Percentiles rank a stretch among this genome's conserved stretches.
Conservation (phyloP, 2,888 invertebrate species). For the Odontocolon sp. region DNA sequence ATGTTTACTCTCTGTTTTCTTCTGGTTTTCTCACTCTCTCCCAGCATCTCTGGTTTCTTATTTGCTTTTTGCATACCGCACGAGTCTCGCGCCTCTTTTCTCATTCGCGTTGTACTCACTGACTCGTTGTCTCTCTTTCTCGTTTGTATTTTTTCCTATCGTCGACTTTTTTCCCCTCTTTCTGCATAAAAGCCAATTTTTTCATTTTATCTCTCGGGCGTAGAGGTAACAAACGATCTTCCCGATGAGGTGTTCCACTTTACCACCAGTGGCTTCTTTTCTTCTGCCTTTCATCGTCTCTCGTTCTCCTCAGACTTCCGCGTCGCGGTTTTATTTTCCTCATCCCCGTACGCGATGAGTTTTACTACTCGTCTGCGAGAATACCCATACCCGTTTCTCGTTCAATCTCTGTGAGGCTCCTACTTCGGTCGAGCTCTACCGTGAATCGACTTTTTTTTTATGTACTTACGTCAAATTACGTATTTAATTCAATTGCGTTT, state of each 20-base stretch:
- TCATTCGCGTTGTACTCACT: slow-evolving; percentile 4
- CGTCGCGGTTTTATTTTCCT: slow-evolving; percentile 15
- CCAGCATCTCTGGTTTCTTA: background rate
- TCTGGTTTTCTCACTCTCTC: background rate
- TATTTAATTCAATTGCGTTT: slow-evolving; percentile 23
- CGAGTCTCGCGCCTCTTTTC: background rate
- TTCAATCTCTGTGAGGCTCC: slow-evolving; percentile 18
- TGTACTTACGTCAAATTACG: slow-evolving; percentile 17
- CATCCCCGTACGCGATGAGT: slow-evolving; percentile 13
- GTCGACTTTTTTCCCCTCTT: slow-evolving; percentile 10
- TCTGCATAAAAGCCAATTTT: slow-evolving; percentile 42
- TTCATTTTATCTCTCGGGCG: slow-evolving; percentile 40
- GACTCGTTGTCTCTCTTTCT: background rate
- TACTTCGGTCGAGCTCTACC: slow-evolving; percentile 11
- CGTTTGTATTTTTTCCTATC: slow-evolving; percentile 21
- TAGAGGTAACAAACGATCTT: slow-evolving; percentile 46
- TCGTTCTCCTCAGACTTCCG: slow-evolving; percentile 5
- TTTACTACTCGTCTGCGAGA: slow-evolving; percentile 32
- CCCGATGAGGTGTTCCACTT: slow-evolving; percentile 52
- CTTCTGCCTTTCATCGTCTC: slow-evolving; percentile 6
- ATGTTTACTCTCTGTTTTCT: slow-evolving; percentile 44
- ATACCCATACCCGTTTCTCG: slow-evolving; percentile 16
- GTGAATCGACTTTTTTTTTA: slow-evolving; percentile 13
- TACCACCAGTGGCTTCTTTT: slow-evolving; percentile 38
- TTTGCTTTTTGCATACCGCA: slow-evolving; percentile 19